phyloP scores from a whole-genome alignment of 2,888 invertebrate species.

The Ichneumoninae sp. region DNA sequence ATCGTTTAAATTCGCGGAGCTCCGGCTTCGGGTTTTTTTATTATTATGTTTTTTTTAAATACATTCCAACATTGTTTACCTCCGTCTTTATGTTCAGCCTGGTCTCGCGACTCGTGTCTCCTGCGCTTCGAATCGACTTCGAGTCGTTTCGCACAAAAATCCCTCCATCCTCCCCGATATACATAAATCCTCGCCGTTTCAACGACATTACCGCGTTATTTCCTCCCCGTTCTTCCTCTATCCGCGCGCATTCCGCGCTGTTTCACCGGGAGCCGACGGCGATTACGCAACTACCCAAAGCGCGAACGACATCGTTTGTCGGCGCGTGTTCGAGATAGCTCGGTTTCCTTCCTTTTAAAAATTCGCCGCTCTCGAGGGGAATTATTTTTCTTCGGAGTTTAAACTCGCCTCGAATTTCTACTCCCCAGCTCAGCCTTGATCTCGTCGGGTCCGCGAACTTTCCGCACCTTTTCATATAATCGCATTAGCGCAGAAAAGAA shows the following conservation, averaged over 20 bases:
- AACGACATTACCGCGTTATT: background rate
- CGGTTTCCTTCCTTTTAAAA: slow-evolving; percentile 14
- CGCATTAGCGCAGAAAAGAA: background rate
- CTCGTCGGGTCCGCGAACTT: slow-evolving; percentile 28
- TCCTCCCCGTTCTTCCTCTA: slow-evolving; percentile 19
- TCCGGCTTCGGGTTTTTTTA: slow-evolving; percentile 18
- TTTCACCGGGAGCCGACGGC: slow-evolving; percentile 7
- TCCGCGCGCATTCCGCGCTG: slow-evolving; percentile 6
- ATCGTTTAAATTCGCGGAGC: slow-evolving; percentile 14
- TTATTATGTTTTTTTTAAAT: background rate
- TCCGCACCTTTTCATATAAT: background rate
- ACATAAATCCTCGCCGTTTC: background rate
- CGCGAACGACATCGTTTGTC: slow-evolving; percentile 16
- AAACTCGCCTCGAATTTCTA: background rate
- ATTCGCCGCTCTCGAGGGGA: background rate
- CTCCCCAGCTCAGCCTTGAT: background rate
- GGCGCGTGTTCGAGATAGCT: slow-evolving; percentile 1
- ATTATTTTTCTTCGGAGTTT: background rate
- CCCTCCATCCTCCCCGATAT: background rate
- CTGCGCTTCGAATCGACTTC: slow-evolving; percentile 33
- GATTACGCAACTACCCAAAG: slow-evolving; percentile 30
- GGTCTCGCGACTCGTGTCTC: slow-evolving; percentile 31
- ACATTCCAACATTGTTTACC: slow-evolving; percentile 38
- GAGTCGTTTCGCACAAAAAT: slow-evolving; percentile 11
- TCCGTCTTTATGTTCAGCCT: slow-evolving; percentile 22